Evolutionary conservation across 2,888 invertebrate species (phyloP).

Genomic region (Coleophora deauratella): DNA sequence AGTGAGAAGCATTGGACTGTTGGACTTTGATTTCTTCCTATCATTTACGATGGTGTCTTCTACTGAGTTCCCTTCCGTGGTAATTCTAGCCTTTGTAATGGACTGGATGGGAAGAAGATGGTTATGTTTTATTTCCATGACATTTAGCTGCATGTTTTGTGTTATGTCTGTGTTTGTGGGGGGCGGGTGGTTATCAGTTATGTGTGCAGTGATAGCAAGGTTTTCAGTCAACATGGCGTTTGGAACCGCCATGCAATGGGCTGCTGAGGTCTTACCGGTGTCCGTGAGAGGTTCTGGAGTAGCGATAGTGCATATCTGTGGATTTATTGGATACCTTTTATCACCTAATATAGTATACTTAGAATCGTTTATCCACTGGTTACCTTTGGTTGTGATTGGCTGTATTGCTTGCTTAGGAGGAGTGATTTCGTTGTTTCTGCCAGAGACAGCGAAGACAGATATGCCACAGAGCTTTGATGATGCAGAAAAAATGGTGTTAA

Average conservation of each 20-base stretch:
- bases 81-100: conserved; percentile 37
- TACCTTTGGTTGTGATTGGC: conserved; percentile 23
- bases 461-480: conserved; percentile 35
- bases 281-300: conserved; percentile 41
- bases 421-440: conserved; percentile 13
- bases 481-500: conserved; percentile 24
- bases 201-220: conserved; percentile 39
- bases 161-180: conserved; percentile 31
- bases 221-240: conserved; percentile 42
- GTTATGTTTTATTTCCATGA: conserved; percentile 32
- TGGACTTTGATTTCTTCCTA: conserved; percentile 43
- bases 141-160: conserved; percentile 30
- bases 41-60: conserved; percentile 44
- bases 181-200: conserved; percentile 30
- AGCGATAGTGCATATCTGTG: conserved; percentile 39
- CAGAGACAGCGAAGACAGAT: conserved; percentile 30
- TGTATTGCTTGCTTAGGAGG: conserved; percentile 21
- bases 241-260: conserved; percentile 39
- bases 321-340: conserved; percentile 35
- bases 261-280: conserved; percentile 42
- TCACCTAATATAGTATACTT: conserved; percentile 34
- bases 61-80: conserved; percentile 42
- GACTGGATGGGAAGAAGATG: conserved; percentile 44
- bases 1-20: conserved; percentile 35
- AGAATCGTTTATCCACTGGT: conserved; percentile 21